Conservation (phyloP, 2,113 vertebrate species). For the Tragulus kanchil region DNA sequence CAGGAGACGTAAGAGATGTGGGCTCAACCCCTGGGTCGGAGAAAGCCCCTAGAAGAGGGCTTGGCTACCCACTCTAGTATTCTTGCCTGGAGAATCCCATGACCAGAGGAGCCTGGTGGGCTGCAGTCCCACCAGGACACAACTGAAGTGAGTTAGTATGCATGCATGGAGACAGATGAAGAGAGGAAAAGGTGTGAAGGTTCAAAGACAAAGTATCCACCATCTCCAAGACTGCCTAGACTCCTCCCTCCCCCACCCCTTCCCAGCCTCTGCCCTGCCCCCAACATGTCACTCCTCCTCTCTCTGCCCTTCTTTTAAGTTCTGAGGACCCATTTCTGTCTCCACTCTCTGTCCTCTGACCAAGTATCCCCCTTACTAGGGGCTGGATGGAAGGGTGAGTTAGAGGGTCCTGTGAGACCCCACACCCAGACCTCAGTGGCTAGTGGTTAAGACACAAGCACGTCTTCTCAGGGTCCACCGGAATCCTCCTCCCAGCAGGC, state of each 20-base stretch:
- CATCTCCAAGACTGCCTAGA: rapidly evolving
- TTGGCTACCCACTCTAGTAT: background rate
- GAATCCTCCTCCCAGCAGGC: background rate
- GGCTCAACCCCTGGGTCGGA: background rate
- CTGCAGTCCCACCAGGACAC: background rate
- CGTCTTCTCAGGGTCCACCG: background rate
- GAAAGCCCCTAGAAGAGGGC: background rate
- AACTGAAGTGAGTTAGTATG: background rate
- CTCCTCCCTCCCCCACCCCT: background rate
- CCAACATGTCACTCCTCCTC: background rate
- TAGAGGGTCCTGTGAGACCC: background rate
- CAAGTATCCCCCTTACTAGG: rapidly evolving
- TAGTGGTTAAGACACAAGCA: background rate
- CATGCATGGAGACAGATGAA: background rate
- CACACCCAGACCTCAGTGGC: background rate
- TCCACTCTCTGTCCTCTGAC: background rate
- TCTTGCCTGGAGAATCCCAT: background rate
- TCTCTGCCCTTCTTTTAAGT: background rate
- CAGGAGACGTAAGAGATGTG: background rate
- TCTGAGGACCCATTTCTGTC: background rate
- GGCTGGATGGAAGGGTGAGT: background rate
- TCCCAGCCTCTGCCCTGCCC: background rate
- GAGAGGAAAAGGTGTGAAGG: background rate
- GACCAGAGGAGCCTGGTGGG: background rate
- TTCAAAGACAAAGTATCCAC: background rate